These are phyloP conservation scores for Zaprionus obscuricornis DNA, from an alignment of 2,888 invertebrate species.

Conservation along the genomic window DNA sequence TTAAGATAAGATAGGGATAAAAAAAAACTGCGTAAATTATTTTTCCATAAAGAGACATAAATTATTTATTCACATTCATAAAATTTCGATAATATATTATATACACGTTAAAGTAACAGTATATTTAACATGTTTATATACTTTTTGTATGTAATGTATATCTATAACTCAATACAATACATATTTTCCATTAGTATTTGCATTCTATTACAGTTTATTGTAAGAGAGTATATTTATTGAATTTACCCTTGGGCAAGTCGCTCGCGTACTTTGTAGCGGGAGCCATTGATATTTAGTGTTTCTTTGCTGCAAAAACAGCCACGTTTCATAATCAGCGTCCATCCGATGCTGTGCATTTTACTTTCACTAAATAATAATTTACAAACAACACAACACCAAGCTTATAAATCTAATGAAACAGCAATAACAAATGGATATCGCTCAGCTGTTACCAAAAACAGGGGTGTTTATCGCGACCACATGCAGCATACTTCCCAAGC, in stretches of 20 bases:
- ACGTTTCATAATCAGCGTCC: constrained; percentile 88
- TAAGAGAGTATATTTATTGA: constrained; percentile 5
- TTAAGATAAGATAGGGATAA: constrained; percentile 40
- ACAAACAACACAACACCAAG: constrained; percentile 47
- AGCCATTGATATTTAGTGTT: constrained; percentile 88
- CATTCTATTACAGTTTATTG: too few species aligned
- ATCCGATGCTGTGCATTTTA: constrained; percentile 88
- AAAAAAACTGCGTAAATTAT: background rate
- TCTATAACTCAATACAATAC: too few species aligned
- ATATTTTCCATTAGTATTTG: too few species aligned
- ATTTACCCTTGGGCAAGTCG: constrained; percentile 89
- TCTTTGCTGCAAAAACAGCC: constrained; percentile 91
- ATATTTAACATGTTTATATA: too few species aligned
- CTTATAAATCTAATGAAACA: constrained; percentile 52
- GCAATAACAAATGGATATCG: constrained; percentile 39
- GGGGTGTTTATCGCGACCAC: constrained; percentile 39
- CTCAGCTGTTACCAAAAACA: constrained; percentile 48
- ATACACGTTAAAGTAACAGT: too few species aligned
- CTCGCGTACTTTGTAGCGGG: constrained; percentile 88
- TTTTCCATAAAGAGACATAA: too few species aligned
- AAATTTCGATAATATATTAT: too few species aligned
- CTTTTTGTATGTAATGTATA: too few species aligned
- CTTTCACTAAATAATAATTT: constrained; percentile 48
- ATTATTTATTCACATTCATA: too few species aligned
- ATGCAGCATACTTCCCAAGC: constrained; percentile 22